Conservation (phyloP, 1,140 invertebrate species). For the Sarcophaga peregrina region DNA sequence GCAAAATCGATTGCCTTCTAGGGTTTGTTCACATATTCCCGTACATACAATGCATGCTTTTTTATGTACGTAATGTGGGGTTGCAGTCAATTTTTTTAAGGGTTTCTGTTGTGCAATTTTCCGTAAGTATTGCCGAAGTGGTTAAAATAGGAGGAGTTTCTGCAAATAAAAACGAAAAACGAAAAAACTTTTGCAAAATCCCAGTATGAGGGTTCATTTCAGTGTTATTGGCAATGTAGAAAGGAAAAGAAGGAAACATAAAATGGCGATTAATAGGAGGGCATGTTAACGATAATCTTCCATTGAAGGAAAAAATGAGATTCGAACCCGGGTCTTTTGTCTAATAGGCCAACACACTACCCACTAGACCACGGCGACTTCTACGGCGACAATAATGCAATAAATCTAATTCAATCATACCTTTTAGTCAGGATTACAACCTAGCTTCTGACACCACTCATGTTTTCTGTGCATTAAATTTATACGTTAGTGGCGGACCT, state of each 20-base stretch:
- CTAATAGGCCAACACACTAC: too few species aligned
- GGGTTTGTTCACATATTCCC: background rate
- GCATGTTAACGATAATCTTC: background rate
- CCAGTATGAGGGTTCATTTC: conserved; percentile 9
- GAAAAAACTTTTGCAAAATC: conserved; percentile 12
- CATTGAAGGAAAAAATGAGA: too few species aligned
- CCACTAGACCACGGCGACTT: too few species aligned
- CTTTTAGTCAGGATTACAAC: too few species aligned
- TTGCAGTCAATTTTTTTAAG: background rate
- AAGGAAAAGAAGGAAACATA: too few species aligned
- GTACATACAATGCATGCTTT: background rate
- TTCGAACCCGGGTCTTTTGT: too few species aligned
- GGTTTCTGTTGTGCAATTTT: conserved; percentile 21
- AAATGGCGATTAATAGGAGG: background rate
- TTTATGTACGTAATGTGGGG: background rate
- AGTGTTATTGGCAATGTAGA: too few species aligned
- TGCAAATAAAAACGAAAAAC: background rate
- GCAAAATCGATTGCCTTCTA: background rate
- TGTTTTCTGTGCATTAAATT: too few species aligned
- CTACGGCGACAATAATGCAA: too few species aligned
- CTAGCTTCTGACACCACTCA: too few species aligned
- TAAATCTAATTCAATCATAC: too few species aligned
- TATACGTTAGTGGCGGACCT: too few species aligned
- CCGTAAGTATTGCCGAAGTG: background rate
- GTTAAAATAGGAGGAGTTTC: conserved; percentile 28